phyloP scores from a whole-genome alignment of 2,797 vertebrate genomes.

The Erethizon dorsatum region DNA sequence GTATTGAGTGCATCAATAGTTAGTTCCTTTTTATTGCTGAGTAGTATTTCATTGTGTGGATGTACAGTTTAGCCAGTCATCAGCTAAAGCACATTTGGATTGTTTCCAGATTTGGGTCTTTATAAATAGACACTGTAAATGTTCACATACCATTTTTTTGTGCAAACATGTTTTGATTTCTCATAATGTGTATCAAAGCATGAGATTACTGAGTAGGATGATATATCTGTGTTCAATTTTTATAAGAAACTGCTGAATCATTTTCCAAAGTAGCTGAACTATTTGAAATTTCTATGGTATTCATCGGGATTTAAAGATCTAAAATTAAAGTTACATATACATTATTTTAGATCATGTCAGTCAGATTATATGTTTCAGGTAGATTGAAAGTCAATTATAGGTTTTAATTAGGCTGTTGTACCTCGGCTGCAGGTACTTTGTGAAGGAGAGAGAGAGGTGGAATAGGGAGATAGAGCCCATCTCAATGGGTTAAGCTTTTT shows the following conservation, averaged over 20 bases:
- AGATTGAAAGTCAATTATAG: background rate
- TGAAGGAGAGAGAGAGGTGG: background rate
- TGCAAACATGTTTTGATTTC: slow-evolving; percentile 50
- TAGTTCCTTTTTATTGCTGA: slow-evolving; percentile 47
- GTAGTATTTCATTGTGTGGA: background rate
- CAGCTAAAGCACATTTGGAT: background rate
- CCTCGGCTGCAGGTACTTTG: background rate
- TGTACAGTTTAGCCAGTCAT: slow-evolving; percentile 28
- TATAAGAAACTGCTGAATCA: slow-evolving; percentile 36
- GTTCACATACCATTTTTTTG: background rate
- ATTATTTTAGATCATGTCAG: slow-evolving; percentile 45
- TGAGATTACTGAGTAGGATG: slow-evolving; percentile 46
- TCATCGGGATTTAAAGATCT: background rate
- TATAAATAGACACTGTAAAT: slow-evolving; percentile 50
- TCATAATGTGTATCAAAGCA: slow-evolving; percentile 25
- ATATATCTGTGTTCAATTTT: slow-evolving; percentile 31
- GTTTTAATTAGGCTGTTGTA: background rate
- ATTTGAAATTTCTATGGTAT: slow-evolving; percentile 46
- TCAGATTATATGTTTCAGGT: slow-evolving; percentile 5
- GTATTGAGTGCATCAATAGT: background rate
- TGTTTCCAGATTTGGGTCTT: slow-evolving; percentile 14
- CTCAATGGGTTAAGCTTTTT: slow-evolving; percentile 54
- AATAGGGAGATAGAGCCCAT: background rate
- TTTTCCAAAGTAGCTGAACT: slow-evolving; percentile 52
- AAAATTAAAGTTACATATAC: slow-evolving; percentile 23